A percentile compares a stretch with the other conserved stretches of the same genome.
Conservation (phyloP, 2,888 invertebrate species). For the Heliconius hortense region DNA sequence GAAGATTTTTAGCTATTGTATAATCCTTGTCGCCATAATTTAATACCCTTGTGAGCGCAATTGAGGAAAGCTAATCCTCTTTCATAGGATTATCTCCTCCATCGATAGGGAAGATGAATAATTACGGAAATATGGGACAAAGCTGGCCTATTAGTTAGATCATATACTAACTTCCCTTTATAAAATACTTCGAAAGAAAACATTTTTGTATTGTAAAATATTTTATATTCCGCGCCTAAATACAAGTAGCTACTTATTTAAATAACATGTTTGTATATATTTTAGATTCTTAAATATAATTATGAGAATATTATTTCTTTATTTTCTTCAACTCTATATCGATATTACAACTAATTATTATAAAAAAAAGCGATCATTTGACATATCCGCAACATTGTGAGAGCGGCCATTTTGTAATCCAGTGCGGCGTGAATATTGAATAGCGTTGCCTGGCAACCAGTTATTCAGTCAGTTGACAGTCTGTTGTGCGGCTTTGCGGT, state of each 20-base stretch:
- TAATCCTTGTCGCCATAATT: neutral
- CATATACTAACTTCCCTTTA: neutral
- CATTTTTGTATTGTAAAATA: neutral
- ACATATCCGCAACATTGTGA: conserved; percentile 25
- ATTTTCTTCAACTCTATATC: neutral
- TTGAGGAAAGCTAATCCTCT: neutral
- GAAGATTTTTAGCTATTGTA: neutral
- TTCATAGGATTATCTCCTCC: neutral
- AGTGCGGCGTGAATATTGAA: conserved; percentile 44
- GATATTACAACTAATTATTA: neutral
- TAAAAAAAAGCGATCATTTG: conserved; percentile 24
- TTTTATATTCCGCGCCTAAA: conserved; percentile 3
- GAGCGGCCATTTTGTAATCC: conserved; percentile 56
- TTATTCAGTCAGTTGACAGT: conserved; percentile 50
- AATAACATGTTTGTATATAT: neutral
- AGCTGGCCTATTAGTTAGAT: neutral
- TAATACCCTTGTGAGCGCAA: neutral
- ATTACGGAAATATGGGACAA: neutral
- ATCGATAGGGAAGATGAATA: too few relatives aligned
- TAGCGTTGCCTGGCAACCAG: conserved; percentile 58
- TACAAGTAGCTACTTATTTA: neutral
- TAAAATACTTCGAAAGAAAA: neutral
- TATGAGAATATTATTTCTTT: neutral
- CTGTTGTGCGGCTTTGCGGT: conserved; percentile 46
- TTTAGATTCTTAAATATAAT: neutral